Evolutionary conservation across 2,797 vertebrate genomes (phyloP).

Genomic region (Capromys pilorides): DNA sequence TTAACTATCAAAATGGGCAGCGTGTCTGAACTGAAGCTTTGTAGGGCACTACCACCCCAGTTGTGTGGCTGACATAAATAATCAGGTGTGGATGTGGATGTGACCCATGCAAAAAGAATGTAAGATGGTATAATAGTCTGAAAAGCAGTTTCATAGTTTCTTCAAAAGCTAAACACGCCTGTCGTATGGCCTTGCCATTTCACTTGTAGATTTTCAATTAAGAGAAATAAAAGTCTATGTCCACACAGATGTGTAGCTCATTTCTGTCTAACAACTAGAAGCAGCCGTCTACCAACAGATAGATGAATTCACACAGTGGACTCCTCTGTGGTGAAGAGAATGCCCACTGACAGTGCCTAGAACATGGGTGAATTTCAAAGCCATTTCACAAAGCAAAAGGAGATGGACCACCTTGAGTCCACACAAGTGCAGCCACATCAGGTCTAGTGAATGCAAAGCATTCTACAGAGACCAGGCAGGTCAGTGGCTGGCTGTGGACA

Average conservation of each 20-base stretch:
- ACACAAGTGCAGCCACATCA: neutral
- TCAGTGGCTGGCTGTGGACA: neutral
- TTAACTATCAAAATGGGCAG: neutral
- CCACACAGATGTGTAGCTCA: neutral
- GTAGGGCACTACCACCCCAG: too few relatives aligned
- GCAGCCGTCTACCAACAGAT: neutral
- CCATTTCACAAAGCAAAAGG: neutral
- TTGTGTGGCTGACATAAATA: fast-evolving
- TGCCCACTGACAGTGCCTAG: fast-evolving
- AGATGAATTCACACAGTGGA: fast-evolving
- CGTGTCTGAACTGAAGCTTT: neutral
- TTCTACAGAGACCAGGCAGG: neutral
- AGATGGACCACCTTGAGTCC: neutral
- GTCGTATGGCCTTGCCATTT: neutral
- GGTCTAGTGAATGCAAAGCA: neutral
- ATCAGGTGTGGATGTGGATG: neutral
- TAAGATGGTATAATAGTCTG: neutral
- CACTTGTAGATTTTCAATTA: neutral
- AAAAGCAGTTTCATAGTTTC: neutral
- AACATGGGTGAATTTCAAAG: neutral
- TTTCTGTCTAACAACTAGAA: neutral
- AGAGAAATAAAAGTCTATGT: neutral
- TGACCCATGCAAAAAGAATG: neutral
- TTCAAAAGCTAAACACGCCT: neutral
- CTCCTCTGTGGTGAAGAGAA: neutral